These are phyloP conservation scores for Gari tellinella DNA, from an alignment of 2,888 invertebrate genomes.

Conservation along the genomic window DNA sequence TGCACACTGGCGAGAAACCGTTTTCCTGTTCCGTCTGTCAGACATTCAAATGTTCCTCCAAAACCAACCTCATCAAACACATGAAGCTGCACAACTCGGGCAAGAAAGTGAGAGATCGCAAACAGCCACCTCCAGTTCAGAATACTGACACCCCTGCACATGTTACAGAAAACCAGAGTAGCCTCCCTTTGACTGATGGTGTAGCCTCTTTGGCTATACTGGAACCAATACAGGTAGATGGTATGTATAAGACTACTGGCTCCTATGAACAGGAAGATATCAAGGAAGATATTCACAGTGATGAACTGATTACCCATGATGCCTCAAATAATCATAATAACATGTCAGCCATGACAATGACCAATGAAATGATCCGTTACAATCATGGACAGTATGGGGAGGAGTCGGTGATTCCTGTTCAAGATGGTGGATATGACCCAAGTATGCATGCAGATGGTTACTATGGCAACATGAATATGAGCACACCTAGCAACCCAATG, in stretches of 20 bases:
- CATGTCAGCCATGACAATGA: constrained; percentile 4
- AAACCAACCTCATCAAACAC: constrained; percentile 32
- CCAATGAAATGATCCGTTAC: constrained; percentile 4
- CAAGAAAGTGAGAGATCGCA: not conserved
- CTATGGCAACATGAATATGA: constrained; percentile 25
- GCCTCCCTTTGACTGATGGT: no score
- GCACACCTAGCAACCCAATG: constrained; percentile 8
- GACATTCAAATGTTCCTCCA: constrained; percentile 27
- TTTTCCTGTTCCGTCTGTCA: constrained; percentile 26
- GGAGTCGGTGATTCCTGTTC: not conserved
- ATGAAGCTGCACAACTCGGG: constrained; percentile 25
- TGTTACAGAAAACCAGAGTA: no score
- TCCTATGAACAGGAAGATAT: no score
- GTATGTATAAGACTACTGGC: no score
- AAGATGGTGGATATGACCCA: constrained; percentile 4
- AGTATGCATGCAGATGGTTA: constrained; percentile 13
- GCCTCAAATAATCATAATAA: not conserved
- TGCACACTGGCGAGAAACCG: constrained; percentile 38
- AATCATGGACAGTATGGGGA: not conserved
- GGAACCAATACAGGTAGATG: no score
- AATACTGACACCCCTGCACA: no score
- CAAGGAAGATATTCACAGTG: no score
- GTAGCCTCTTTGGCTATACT: no score
- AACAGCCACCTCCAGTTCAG: not conserved
- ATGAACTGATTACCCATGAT: no score